These are phyloP conservation scores for Orchestia grillus DNA, from an alignment of 1,140 invertebrate genomes.

Conservation along the genomic window DNA sequence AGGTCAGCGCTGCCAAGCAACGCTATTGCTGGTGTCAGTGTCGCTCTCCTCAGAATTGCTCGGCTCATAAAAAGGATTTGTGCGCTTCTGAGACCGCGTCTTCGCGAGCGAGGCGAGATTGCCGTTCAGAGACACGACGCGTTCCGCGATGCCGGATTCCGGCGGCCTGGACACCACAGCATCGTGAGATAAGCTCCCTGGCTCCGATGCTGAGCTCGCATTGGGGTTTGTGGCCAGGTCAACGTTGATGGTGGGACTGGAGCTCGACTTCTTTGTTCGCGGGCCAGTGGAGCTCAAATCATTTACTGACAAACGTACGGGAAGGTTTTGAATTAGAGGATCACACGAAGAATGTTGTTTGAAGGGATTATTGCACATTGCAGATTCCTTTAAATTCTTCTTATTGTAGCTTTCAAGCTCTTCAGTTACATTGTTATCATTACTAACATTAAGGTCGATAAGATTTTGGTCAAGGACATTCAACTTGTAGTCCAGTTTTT, in stretches of 20 bases:
- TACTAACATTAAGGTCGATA: constrained; percentile 16
- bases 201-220: background rate
- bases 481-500: background rate
- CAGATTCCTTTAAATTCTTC: background rate
- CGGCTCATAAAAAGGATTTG: background rate
- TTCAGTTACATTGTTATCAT: background rate
- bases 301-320: too few relatives aligned
- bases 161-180: background rate
- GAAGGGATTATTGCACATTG: background rate
- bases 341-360: background rate
- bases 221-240: background rate
- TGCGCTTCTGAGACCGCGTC: background rate
- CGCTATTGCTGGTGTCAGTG: constrained; percentile 15
- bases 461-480: background rate
- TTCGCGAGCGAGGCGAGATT: background rate
- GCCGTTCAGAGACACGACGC: background rate
- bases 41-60: constrained; percentile 1
- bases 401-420: background rate
- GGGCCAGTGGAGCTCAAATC: background rate
- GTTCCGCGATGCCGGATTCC: background rate
- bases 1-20: background rate
- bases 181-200: too few relatives aligned
- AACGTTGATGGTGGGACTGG: constrained; percentile 4
- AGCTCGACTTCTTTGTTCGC: background rate
- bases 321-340: background rate